Conservation (phyloP, 2,888 invertebrate species). For the Zelleria hepariella region DNA sequence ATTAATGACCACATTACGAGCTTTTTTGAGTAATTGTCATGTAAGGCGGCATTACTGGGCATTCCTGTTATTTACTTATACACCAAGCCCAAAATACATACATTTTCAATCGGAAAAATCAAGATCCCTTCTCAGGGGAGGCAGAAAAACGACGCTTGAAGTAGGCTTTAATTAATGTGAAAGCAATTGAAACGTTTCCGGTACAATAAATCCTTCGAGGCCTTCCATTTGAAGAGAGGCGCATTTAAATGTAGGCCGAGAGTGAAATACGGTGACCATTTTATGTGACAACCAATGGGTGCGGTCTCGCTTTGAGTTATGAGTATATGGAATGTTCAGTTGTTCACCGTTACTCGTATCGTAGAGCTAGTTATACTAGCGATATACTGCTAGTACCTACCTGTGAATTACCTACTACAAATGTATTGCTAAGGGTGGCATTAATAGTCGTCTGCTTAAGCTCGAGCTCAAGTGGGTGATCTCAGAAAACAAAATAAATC, state of each 20-base stretch:
- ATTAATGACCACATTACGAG: too few relatives aligned
- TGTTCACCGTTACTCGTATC: too few relatives aligned
- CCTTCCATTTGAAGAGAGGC: neutral
- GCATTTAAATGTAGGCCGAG: neutral
- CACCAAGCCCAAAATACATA: neutral
- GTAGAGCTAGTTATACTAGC: too few relatives aligned
- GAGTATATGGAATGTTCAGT: neutral
- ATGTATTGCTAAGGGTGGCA: too few relatives aligned
- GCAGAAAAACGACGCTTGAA: neutral
- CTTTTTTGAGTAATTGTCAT: too few relatives aligned
- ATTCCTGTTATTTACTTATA: too few relatives aligned
- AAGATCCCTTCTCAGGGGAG: neutral
- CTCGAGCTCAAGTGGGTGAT: too few relatives aligned
- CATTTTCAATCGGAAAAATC: neutral
- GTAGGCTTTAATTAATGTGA: neutral
- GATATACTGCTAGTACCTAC: too few relatives aligned
- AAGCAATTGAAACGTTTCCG: neutral
- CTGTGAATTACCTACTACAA: too few relatives aligned
- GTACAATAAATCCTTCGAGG: neutral
- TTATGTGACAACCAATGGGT: neutral
- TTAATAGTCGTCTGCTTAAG: too few relatives aligned
- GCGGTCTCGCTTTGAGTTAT: neutral
- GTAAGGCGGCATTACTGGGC: too few relatives aligned
- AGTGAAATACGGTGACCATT: neutral
- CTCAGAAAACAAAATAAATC: too few relatives aligned